Conservation (phyloP, 1,140 invertebrate genomes). For the Reticulitermes speratus region DNA sequence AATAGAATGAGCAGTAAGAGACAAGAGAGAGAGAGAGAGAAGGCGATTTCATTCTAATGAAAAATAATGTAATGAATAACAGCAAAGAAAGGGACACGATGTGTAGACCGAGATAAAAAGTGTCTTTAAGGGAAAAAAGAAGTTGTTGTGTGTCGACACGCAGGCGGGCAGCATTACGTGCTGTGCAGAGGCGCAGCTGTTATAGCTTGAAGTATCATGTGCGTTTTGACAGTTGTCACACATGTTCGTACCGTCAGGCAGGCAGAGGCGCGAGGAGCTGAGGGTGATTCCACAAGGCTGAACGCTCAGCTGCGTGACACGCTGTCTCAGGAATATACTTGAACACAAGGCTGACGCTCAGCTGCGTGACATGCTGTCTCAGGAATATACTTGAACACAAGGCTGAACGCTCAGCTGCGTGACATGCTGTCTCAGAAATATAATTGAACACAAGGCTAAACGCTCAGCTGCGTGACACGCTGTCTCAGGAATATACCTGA, state of each 20-base stretch:
- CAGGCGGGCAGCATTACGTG: neutral
- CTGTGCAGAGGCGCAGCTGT: neutral
- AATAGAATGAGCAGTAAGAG: neutral
- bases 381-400: no score
- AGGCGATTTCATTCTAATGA: neutral
- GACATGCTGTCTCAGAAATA: no score
- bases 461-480: no score
- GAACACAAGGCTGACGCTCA: no score
- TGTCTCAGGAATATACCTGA: no score
- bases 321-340: no score
- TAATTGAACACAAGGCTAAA: no score
- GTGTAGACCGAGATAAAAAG: neutral
- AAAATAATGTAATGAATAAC: conserved; percentile 13
- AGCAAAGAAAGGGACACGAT: neutral
- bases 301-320: no score
- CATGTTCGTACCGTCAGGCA: neutral
- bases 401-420: no score
- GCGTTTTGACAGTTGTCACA: neutral
- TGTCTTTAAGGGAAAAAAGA: no score
- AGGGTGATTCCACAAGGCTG: no score
- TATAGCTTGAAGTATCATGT: neutral
- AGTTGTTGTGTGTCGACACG: neutral
- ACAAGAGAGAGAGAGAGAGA: neutral
- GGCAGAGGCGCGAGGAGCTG: neutral
- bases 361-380: no score